Evolutionary conservation across 2,113 vertebrate genomes (phyloP).

Genomic region (Sylvicapra grimmia): DNA sequence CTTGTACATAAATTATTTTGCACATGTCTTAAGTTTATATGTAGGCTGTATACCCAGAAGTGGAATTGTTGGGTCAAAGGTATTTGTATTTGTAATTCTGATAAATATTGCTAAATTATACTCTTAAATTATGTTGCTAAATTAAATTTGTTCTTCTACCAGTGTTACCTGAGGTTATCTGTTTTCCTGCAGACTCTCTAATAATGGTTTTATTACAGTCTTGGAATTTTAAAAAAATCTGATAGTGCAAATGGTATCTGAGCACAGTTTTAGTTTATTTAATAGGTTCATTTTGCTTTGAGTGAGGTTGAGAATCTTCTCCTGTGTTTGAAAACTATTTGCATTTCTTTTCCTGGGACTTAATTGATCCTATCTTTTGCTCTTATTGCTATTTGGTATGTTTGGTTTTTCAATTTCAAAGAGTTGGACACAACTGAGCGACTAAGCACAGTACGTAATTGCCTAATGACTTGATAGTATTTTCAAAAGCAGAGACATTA

Average conservation of each 20-base stretch:
- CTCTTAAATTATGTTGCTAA: neutral
- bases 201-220: neutral
- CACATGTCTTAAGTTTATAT: neutral
- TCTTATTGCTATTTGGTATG: neutral
- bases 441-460: neutral
- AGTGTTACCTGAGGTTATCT: neutral
- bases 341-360: neutral
- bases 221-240: neutral
- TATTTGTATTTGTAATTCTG: neutral
- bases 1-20: neutral
- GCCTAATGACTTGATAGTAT: neutral
- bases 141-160: neutral
- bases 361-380: neutral
- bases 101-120: neutral
- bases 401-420: neutral
- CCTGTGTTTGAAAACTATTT: neutral
- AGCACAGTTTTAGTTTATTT: neutral
- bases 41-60: neutral
- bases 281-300: neutral
- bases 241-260: neutral
- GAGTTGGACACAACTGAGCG: neutral
- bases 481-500: no score
- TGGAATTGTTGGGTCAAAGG: neutral
- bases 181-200: neutral
- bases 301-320: neutral